phyloP scores from a whole-genome alignment of 2,888 invertebrate species.

The Brachylomia viminalis region DNA sequence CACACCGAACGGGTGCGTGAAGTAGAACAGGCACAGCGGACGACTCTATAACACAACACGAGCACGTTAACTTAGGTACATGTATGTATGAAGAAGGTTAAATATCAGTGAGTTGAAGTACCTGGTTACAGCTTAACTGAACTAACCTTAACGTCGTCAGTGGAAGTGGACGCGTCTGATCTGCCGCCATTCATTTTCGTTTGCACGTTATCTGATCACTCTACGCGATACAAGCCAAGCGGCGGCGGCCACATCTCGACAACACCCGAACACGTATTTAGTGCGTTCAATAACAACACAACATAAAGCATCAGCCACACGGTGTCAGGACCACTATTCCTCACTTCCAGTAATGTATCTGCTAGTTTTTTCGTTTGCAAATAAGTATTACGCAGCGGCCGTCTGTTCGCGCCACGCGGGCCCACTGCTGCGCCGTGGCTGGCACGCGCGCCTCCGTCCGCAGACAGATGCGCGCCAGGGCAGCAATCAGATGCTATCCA shows the following conservation, averaged over 20 bases:
- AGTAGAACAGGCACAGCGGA: constrained; percentile 90
- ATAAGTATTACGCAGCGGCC: neutral
- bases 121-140: neutral
- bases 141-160: constrained; percentile 85
- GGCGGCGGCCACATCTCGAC: constrained; percentile 41
- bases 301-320: neutral
- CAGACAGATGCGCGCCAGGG: constrained; percentile 46
- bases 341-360: neutral
- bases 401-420: neutral
- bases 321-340: neutral
- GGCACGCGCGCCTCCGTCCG: constrained; percentile 54
- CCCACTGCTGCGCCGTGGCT: constrained; percentile 54
- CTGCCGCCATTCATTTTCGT: constrained; percentile 77
- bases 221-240: constrained; percentile 11
- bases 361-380: neutral
- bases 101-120: neutral
- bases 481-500: constrained; percentile 28
- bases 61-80: neutral
- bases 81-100: neutral
- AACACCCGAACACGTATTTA: neutral
- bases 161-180: constrained; percentile 88
- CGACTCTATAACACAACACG: constrained; percentile 76
- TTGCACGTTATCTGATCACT: constrained; percentile 35
- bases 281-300: neutral
- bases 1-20: constrained; percentile 90